Percentiles rank a stretch among this genome's conserved stretches.
These are phyloP conservation scores for Palythoa grandiflora DNA, from an alignment of 92 coral and sea anemone genomes.

Conservation along the genomic window DNA sequence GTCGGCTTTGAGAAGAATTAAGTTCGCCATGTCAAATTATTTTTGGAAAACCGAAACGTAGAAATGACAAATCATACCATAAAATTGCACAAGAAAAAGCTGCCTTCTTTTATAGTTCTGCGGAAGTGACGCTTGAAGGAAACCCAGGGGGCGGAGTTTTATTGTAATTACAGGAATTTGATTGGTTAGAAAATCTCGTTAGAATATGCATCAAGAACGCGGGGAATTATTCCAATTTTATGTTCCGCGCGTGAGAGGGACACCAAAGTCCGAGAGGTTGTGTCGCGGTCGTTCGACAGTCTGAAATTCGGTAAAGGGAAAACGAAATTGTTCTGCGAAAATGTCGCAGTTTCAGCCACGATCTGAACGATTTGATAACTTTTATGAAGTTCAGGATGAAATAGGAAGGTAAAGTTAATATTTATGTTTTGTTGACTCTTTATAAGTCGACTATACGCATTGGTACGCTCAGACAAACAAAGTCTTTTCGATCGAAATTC, in stretches of 20 bases:
- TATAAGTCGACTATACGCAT: neutral
- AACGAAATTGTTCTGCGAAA: constrained; percentile 3
- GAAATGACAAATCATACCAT: neutral
- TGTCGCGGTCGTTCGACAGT: constrained; percentile 8
- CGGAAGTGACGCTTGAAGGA: constrained; percentile 40
- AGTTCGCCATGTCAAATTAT: neutral
- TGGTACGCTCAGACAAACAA: neutral
- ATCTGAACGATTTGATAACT: constrained; percentile 79
- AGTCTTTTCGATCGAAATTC: neutral
- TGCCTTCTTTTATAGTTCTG: neutral
- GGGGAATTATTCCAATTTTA: constrained; percentile 37
- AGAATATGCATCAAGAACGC: constrained; percentile 64
- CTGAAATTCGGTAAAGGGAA: neutral
- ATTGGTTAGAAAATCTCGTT: constrained; percentile 21
- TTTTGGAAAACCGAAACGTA: neutral
- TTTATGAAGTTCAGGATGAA: constrained; percentile 82
- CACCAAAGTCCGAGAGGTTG: neutral
- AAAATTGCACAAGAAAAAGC: neutral
- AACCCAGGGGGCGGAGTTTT: constrained; percentile 39
- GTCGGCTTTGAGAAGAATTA: neutral
- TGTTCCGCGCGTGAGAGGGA: constrained; percentile 27
- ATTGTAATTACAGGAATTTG: neutral
- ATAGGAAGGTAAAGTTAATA: constrained; percentile 74
- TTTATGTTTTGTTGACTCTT: constrained; percentile 9
- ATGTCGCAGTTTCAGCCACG: constrained; percentile 71